Percentiles rank a stretch among this genome's conserved stretches.
phyloP scores from a whole-genome alignment of 2,113 vertebrate genomes.

The Coptodon rendalli region DNA sequence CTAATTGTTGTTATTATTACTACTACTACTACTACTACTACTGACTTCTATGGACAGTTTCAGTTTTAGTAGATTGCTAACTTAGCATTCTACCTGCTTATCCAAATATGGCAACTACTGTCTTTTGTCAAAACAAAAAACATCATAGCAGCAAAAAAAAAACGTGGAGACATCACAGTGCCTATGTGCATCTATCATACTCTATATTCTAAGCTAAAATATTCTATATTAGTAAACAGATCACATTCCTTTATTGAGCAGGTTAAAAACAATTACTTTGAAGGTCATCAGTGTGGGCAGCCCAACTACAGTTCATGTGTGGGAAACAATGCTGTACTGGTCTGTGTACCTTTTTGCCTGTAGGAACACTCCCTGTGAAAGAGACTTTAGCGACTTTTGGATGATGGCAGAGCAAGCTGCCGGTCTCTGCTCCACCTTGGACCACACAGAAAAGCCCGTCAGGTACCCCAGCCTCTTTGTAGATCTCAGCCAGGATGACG shows the following conservation, averaged over 20 bases:
- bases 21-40: too few relatives aligned
- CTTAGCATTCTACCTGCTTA: neutral
- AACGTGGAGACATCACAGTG: rapidly evolving
- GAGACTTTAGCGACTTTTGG: slow-evolving; percentile 89
- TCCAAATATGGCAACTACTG: neutral
- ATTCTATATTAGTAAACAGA: neutral
- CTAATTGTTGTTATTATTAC: too few relatives aligned
- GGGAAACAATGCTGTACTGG: rapidly evolving
- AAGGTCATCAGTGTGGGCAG: rapidly evolving
- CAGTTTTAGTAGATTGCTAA: neutral
- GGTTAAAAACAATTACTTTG: neutral
- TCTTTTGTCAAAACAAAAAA: neutral
- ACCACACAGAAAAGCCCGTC: slow-evolving; percentile 93
- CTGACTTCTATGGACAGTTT: neutral
- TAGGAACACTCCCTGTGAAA: slow-evolving; percentile 94
- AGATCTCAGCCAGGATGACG: slow-evolving; percentile 89
- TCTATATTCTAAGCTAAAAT: neutral
- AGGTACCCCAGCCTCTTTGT: slow-evolving; percentile 83
- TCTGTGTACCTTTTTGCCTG: slow-evolving; percentile 83
- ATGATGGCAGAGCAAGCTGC: slow-evolving; percentile 86
- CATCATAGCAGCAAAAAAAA: neutral
- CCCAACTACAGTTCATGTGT: neutral
- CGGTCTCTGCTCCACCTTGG: slow-evolving; percentile 87
- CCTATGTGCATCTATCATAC: rapidly evolving
- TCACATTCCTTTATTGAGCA: rapidly evolving